Evolutionary conservation across 2,797 vertebrate species (phyloP).

Genomic region (Tokudaia tokunoshimensis): DNA sequence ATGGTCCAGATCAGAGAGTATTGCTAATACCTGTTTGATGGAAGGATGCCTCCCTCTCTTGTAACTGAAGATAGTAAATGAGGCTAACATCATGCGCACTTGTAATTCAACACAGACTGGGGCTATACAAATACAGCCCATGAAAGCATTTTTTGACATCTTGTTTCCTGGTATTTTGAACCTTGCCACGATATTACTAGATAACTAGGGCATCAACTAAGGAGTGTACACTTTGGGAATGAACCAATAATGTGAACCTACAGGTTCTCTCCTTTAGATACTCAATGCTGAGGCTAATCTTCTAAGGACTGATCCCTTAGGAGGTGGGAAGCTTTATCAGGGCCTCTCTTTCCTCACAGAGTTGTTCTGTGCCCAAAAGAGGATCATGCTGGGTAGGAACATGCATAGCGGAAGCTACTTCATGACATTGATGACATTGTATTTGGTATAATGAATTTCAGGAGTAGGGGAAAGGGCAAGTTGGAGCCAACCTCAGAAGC

Average conservation of each 20-base stretch:
- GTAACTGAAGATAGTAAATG: not conserved
- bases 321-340: too few species aligned
- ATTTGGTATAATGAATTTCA: not conserved
- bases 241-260: not conserved
- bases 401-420: not conserved
- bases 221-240: not conserved
- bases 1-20: not conserved
- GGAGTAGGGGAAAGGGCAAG: not conserved
- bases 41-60: not conserved
- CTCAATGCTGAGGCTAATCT: not conserved
- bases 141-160: not conserved
- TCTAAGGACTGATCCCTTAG: rapidly evolving
- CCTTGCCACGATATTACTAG: not conserved
- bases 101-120: not conserved
- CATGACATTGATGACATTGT: not conserved
- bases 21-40: not conserved
- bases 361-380: not conserved
- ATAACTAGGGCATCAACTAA: not conserved
- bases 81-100: not conserved
- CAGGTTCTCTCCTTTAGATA: not conserved
- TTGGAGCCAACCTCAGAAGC: not conserved
- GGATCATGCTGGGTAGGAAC: not conserved
- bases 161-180: slow-evolving; percentile 25
- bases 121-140: not conserved
- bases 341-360: not conserved